Percentiles rank a stretch among this genome's conserved stretches.
Conservation (phyloP, 2,797 vertebrate species). For the Syndactyla subalaris region DNA sequence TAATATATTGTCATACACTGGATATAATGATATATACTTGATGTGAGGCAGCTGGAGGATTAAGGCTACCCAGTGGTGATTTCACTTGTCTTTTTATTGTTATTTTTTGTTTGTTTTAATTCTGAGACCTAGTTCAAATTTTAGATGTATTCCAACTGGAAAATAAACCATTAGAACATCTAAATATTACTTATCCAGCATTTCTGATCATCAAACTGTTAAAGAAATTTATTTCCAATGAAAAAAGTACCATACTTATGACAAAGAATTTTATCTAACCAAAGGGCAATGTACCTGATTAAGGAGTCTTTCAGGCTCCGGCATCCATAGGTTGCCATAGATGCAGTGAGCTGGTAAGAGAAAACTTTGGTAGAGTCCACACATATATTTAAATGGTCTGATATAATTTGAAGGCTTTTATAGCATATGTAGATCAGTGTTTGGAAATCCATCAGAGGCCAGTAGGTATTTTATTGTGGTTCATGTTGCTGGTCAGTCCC, state of each 20-base stretch:
- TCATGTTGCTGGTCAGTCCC: background rate
- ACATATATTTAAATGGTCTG: background rate
- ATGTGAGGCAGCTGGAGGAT: background rate
- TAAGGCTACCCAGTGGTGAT: background rate
- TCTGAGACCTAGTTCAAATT: background rate
- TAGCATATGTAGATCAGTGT: background rate
- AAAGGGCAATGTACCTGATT: background rate
- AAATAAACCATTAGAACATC: background rate
- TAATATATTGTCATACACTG: background rate
- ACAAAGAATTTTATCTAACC: background rate
- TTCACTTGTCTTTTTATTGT: background rate
- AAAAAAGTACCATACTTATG: background rate
- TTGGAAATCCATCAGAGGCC: background rate
- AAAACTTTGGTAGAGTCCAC: background rate
- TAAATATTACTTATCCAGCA: background rate
- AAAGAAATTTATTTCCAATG: background rate
- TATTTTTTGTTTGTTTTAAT: background rate
- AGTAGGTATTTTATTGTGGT: background rate
- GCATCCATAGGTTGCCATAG: background rate
- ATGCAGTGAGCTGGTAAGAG: fast-evolving
- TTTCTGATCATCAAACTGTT: background rate
- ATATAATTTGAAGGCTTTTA: background rate
- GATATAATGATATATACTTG: background rate
- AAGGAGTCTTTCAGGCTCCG: background rate
- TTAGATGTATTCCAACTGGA: background rate